phyloP scores from a whole-genome alignment of 2,113 vertebrate species.

The Callipepla californica region DNA sequence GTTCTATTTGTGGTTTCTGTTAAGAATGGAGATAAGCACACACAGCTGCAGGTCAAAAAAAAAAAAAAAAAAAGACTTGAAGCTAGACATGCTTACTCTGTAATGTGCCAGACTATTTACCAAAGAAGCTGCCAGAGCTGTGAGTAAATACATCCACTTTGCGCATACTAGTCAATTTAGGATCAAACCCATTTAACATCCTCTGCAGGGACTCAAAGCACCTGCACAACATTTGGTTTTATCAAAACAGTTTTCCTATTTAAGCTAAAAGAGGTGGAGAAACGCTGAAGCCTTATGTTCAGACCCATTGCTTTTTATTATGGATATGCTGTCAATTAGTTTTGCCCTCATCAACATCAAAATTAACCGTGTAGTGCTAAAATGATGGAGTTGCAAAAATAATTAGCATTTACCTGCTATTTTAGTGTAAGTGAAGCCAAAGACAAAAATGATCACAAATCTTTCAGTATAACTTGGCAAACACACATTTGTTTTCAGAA shows the following conservation, averaged over 20 bases:
- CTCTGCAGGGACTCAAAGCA: conserved; percentile 13
- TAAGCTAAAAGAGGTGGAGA: neutral
- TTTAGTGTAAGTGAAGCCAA: conserved; percentile 14
- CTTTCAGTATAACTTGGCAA: neutral
- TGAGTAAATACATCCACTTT: conserved; percentile 51
- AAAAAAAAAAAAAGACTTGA: neutral
- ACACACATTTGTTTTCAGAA: neutral
- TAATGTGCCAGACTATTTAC: conserved; percentile 45
- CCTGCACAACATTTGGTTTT: conserved; percentile 38
- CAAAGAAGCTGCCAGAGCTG: conserved; percentile 16
- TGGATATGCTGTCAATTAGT: conserved; percentile 13
- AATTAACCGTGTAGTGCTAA: conserved; percentile 46
- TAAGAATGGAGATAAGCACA: conserved; percentile 45
- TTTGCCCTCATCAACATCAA: neutral
- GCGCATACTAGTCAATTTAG: conserved; percentile 43
- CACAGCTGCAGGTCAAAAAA: conserved; percentile 38
- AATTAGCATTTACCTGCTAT: conserved; percentile 21
- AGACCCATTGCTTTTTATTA: conserved; percentile 1
- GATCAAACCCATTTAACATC: conserved; percentile 40
- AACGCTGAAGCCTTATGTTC: neutral
- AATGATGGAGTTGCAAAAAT: conserved; percentile 3
- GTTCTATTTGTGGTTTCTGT: neutral
- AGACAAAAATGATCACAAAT: neutral
- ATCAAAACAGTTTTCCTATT: conserved; percentile 25
- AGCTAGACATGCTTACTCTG: neutral